Evolutionary conservation across 2,888 invertebrate species (phyloP), one percentile per base, ranked within the genome.

Genomic region (Hydraecia micacea): DNA sequence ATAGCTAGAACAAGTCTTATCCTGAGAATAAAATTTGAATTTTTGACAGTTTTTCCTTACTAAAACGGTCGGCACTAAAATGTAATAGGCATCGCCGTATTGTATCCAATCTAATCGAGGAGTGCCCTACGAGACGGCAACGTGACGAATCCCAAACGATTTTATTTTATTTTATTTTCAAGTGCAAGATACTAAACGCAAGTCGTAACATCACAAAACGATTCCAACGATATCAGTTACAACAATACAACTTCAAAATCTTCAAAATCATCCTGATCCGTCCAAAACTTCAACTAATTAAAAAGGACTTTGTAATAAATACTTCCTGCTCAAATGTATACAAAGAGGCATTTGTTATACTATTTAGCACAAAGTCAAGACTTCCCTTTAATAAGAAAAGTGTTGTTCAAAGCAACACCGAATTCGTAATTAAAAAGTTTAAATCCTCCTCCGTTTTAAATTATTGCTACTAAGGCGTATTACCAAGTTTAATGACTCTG

Each of bases 341-440:
- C 83, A 72, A 72, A 69, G 62, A 74, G 39, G 73, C 74, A 73
- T 74, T 78, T 78, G 72, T 77, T 75, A 65, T 66, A 39, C 74
- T 73, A 71, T 75, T 80, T 70, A 84, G 71, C 42, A 67, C 67
- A 77, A 71, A 87, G 76, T 74, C 73, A 74, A 79, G 82, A 67
- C 73, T 72, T 69, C 69, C 36, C n/a, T 67, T 62, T 81, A 80
- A 65, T 75, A 77, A 74, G 25, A n/a, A 46, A 79, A 80, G 66
- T 75, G 73, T 69, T 80, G 73, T 73, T 63, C 75, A 79, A 86
- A 86, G 77, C 52, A 86, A 76, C 66, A 74, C 65, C 66, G 70
- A 84, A 86, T 70, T 76, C 52, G 77, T 81, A 81, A 87, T 88
- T 79, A 81, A 80, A 88, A 87, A 84, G 81, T 87, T 87, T 78